Percentiles rank a stretch among this genome's conserved stretches.
These are phyloP conservation scores for Athalia circularis DNA, from an alignment of 2,888 invertebrate genomes.

Conservation along the genomic window DNA sequence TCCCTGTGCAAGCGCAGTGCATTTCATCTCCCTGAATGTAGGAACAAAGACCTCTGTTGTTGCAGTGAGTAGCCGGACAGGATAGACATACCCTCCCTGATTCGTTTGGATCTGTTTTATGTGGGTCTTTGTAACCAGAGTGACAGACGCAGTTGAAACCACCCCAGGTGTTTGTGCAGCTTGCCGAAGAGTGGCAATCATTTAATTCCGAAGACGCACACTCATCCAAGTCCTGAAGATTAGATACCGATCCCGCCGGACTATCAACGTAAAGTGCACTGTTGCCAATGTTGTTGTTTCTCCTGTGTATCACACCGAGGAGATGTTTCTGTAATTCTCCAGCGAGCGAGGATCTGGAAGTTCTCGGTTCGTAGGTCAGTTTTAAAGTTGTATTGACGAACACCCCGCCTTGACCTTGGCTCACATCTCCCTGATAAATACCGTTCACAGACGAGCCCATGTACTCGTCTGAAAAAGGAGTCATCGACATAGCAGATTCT, in stretches of 20 bases:
- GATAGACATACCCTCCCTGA: slow-evolving; percentile 87
- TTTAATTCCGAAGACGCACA: slow-evolving; percentile 88
- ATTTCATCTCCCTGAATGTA: slow-evolving; percentile 85
- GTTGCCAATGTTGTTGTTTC: slow-evolving; percentile 92
- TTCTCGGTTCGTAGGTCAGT: slow-evolving; percentile 77
- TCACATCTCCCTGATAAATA: slow-evolving; percentile 84
- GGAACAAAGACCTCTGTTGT: slow-evolving; percentile 89
- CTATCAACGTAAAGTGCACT: slow-evolving; percentile 91
- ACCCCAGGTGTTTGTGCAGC: slow-evolving; percentile 90
- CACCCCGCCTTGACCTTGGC: slow-evolving; percentile 83
- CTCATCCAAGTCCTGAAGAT: slow-evolving; percentile 89
- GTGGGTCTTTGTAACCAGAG: slow-evolving; percentile 85
- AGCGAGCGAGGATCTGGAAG: slow-evolving; percentile 81
- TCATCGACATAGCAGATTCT: slow-evolving; percentile 94
- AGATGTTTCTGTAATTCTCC: slow-evolving; percentile 90
- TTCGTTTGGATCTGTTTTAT: slow-evolving; percentile 80
- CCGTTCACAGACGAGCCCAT: slow-evolving; percentile 87
- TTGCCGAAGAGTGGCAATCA: slow-evolving; percentile 88
- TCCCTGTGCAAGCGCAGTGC: slow-evolving; percentile 87
- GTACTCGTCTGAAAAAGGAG: slow-evolving; percentile 91
- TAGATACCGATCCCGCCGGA: slow-evolving; percentile 86
- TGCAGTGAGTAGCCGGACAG: slow-evolving; percentile 87
- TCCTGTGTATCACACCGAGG: slow-evolving; percentile 86
- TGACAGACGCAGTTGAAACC: slow-evolving; percentile 87
- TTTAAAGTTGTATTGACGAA: slow-evolving; percentile 89